Percentiles rank a stretch among this genome's conserved stretches.
Evolutionary conservation across 2,797 vertebrate genomes (phyloP).

Genomic region (Bradypodion pumilum): DNA sequence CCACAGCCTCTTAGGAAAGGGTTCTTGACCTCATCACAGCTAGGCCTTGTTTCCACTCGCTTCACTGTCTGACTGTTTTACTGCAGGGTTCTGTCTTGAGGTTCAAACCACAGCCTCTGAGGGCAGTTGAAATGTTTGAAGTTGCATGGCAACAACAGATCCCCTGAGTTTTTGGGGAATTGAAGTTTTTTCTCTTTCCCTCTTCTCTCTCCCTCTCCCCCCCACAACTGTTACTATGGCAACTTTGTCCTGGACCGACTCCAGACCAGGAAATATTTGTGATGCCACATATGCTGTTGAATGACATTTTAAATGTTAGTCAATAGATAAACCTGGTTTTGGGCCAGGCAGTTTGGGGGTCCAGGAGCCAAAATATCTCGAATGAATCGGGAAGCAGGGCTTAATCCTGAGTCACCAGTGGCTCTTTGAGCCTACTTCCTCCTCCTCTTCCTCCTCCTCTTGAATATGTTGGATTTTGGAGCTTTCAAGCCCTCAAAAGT

Average conservation of each 20-base stretch:
- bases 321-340: slow-evolving; percentile 38
- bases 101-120: background rate
- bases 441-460: no score
- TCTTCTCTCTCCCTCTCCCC: background rate
- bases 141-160: background rate
- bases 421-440: background rate
- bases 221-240: slow-evolving; percentile 37
- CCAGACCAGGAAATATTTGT: slow-evolving; percentile 44
- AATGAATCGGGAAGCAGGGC: background rate
- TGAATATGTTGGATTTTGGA: background rate
- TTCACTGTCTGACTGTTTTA: background rate
- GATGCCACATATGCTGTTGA: slow-evolving; percentile 31
- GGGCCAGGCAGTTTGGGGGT: background rate
- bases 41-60: background rate
- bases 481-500: background rate
- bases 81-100: background rate
- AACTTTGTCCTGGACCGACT: slow-evolving; percentile 39
- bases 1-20: background rate
- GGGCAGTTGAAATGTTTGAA: background rate
- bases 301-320: slow-evolving; percentile 40
- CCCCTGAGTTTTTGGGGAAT: slow-evolving; percentile 22
- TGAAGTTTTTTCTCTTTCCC: slow-evolving; percentile 16
- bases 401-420: background rate
- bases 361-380: background rate
- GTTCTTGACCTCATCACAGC: background rate